These are phyloP conservation scores for Ceratotherium simum DNA, from an alignment of 2,113 vertebrate species.

Conservation along the genomic window DNA sequence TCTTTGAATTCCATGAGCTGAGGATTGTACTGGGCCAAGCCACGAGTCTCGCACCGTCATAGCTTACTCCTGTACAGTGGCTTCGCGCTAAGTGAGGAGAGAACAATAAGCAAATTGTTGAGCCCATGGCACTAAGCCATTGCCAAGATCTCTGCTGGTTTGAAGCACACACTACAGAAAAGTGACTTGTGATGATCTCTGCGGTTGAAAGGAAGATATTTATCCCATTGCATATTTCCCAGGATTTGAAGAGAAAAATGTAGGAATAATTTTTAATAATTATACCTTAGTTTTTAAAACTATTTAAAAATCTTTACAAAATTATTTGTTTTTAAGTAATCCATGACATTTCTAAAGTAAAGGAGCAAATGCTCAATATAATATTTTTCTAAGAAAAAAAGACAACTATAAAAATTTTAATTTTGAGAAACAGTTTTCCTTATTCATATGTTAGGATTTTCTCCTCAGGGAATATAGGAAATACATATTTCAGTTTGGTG, in stretches of 20 bases:
- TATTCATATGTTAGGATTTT: constrained; percentile 16
- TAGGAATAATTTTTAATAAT: not conserved
- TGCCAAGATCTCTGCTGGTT: not conserved
- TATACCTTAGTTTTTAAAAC: constrained; percentile 24
- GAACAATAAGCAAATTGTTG: constrained; percentile 68
- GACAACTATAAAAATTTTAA: constrained; percentile 14
- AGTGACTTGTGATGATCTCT: constrained; percentile 9
- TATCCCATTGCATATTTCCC: not conserved
- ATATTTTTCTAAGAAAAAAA: constrained; percentile 7
- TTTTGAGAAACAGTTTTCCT: constrained; percentile 10
- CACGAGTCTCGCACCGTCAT: not conserved
- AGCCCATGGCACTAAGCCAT: not conserved
- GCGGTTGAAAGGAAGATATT: not conserved
- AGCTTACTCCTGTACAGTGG: not conserved
- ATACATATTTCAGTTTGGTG: not conserved
- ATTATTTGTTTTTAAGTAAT: not conserved
- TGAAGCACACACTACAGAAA: constrained; percentile 34
- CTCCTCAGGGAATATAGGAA: not conserved
- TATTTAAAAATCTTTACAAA: constrained; percentile 47
- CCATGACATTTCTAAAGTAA: not conserved
- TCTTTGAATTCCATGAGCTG: constrained; percentile 31
- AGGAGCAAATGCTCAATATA: not conserved
- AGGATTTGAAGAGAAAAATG: constrained; percentile 36
- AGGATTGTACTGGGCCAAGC: not conserved
- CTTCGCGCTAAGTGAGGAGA: constrained; percentile 14